These are phyloP conservation scores for Holacanthus passer DNA, from an alignment of 2,113 vertebrate genomes.

Conservation along the genomic window DNA sequence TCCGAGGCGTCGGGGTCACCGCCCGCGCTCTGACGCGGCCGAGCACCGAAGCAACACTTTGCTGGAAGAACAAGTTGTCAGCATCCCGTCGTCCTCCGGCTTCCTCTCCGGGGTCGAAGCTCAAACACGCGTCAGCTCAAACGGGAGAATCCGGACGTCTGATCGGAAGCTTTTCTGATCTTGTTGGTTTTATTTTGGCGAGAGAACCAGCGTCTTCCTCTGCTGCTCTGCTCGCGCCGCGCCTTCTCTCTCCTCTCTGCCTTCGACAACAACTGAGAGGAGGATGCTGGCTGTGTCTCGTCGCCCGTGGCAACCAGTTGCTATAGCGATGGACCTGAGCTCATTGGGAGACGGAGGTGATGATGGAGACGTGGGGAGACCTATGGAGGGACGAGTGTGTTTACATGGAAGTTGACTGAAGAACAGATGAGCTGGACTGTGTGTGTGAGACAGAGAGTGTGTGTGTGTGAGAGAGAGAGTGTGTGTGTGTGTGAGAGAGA, in stretches of 20 bases:
- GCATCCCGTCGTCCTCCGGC: slow-evolving; percentile 15
- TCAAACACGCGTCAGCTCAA: background rate
- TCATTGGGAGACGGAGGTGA: slow-evolving; percentile 60
- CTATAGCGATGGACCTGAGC: slow-evolving; percentile 72
- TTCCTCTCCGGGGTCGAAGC: background rate
- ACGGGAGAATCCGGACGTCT: slow-evolving; percentile 4
- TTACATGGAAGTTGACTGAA: slow-evolving; percentile 33
- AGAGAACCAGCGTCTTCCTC: slow-evolving; percentile 19
- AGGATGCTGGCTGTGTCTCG: slow-evolving; percentile 73
- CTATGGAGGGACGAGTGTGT: slow-evolving; percentile 6
- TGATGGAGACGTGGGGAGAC: slow-evolving; percentile 48
- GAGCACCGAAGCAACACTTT: slow-evolving; percentile 52
- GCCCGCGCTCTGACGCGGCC: slow-evolving; percentile 20
- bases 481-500: background rate
- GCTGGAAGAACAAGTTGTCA: slow-evolving; percentile 51
- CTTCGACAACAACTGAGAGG: slow-evolving; percentile 56
- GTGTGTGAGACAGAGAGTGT: background rate
- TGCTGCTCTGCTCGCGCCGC: slow-evolving; percentile 36
- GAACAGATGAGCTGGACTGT: background rate
- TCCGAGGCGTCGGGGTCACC: slow-evolving; percentile 28
- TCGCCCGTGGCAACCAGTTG: slow-evolving; percentile 72
- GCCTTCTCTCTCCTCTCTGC: slow-evolving; percentile 56
- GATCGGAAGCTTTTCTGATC: background rate
- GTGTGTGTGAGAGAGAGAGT: background rate
- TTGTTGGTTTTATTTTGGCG: slow-evolving; percentile 39